phyloP scores from a whole-genome alignment of 1,140 invertebrate species.

The Lepidurus arcticus region DNA sequence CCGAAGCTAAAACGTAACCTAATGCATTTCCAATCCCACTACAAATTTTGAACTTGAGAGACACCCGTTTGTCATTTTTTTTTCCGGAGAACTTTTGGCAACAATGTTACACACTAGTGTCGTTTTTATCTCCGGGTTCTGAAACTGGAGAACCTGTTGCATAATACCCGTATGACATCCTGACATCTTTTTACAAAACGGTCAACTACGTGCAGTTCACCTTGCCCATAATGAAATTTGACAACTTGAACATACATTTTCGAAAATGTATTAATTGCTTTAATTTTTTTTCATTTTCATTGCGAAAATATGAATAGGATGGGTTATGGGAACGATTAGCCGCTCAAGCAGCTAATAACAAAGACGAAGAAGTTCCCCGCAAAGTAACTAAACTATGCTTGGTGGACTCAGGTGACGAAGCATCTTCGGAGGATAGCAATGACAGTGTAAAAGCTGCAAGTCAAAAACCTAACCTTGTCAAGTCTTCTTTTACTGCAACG shows the following conservation, averaged over 20 bases:
- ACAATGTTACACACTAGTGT: neutral
- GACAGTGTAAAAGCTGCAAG: conserved; percentile 47
- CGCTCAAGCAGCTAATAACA: conserved; percentile 35
- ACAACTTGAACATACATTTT: neutral
- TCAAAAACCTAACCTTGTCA: neutral
- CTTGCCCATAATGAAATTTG: neutral
- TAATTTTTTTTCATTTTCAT: neutral
- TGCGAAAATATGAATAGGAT: conserved; percentile 1
- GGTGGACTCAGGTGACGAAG: conserved; percentile 84
- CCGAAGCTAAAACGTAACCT: too few relatives aligned
- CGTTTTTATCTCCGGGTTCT: too few relatives aligned
- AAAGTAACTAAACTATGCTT: conserved; percentile 61
- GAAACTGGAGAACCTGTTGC: neutral
- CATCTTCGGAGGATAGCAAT: conserved; percentile 86
- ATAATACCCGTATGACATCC: too few relatives aligned
- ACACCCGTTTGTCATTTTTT: neutral
- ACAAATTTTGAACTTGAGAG: neutral
- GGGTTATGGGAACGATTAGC: conserved; percentile 35
- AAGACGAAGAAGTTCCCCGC: conserved; percentile 47
- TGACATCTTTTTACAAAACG: too few relatives aligned
- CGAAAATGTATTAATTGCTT: neutral
- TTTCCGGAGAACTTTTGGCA: neutral
- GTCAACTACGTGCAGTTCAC: too few relatives aligned
- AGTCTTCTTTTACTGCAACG: neutral
- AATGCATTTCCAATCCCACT: too few relatives aligned